Percentiles rank a stretch among this genome's conserved stretches.
Conservation (phyloP, 2,888 invertebrate species). For the Tupiocoris notatus region DNA sequence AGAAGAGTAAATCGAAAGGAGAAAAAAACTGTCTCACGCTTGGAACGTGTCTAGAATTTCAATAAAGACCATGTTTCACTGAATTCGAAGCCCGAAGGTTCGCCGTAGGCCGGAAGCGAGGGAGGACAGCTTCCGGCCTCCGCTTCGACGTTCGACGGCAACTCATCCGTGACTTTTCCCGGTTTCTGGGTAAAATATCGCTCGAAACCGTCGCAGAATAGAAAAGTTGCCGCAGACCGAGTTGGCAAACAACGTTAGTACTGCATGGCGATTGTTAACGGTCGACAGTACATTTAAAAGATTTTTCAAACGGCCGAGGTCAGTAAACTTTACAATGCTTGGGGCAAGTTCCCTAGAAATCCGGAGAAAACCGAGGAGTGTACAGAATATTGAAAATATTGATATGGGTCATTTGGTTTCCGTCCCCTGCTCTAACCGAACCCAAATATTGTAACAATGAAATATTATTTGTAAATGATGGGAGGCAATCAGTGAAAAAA, state of each 20-base stretch:
- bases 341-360: no score
- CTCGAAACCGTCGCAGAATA: neutral
- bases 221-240: neutral
- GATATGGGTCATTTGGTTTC: no score
- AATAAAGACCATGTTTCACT: constrained; percentile 18
- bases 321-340: no score
- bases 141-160: constrained; percentile 9
- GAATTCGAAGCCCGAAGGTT: constrained; percentile 2
- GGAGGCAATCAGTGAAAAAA: no score
- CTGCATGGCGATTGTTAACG: neutral
- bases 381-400: no score
- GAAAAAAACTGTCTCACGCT: constrained; percentile 10
- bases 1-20: neutral
- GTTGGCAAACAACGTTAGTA: neutral
- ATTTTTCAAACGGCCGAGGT: no score
- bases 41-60: constrained; percentile 22
- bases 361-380: no score
- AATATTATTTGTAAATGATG: no score
- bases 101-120: constrained; percentile 7
- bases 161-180: neutral
- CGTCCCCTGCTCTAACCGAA: no score
- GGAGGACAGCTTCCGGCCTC: neutral
- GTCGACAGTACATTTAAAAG: no score
- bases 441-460: no score
- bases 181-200: neutral